Percentiles rank a stretch among this genome's conserved stretches.
Evolutionary conservation across 2,113 vertebrate genomes (phyloP).

Genomic region (Spheniscus mendiculus): DNA sequence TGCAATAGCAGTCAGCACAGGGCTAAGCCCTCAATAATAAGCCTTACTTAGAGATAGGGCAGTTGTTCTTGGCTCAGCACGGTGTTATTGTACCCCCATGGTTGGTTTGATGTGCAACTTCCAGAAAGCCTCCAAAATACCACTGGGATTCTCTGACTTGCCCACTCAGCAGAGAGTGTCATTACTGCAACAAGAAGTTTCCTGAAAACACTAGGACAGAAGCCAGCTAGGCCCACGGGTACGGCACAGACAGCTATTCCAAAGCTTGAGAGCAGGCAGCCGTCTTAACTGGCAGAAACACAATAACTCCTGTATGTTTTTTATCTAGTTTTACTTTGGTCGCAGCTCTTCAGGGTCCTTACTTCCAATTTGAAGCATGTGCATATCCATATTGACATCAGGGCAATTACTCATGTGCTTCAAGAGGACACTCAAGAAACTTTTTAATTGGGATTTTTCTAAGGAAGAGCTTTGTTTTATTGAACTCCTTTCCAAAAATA

Average conservation of each 20-base stretch:
- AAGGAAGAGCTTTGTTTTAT: background rate
- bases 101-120: background rate
- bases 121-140: background rate
- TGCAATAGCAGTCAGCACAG: background rate
- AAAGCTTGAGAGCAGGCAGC: background rate
- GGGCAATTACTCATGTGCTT: constrained; percentile 4
- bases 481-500: constrained; percentile 1
- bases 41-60: background rate
- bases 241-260: background rate
- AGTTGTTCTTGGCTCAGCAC: background rate
- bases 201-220: background rate
- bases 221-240: background rate
- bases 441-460: constrained; percentile 7
- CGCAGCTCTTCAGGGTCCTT: background rate
- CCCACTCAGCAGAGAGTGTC: background rate
- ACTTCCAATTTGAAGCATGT: background rate
- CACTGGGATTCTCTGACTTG: background rate
- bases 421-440: constrained; percentile 5
- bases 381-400: background rate
- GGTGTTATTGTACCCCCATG: background rate
- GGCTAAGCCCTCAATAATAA: background rate
- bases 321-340: background rate
- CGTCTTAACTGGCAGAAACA: background rate
- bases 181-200: background rate
- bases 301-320: background rate